Evolutionary conservation across 2,113 vertebrate genomes (phyloP).

Genomic region (Pluvialis apricaria): DNA sequence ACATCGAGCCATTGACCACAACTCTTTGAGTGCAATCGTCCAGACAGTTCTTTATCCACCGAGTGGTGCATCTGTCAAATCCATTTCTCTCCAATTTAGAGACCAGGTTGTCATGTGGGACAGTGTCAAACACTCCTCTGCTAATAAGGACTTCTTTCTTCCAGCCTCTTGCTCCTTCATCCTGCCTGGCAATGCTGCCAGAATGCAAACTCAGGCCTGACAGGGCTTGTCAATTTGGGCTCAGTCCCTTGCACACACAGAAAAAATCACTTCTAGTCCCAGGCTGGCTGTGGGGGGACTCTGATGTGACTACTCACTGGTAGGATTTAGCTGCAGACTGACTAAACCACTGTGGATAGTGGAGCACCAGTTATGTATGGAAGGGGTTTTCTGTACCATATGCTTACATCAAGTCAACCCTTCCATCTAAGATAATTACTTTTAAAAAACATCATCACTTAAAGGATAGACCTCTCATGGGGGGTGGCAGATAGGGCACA

Average conservation of each 20-base stretch:
- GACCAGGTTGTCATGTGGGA: no score
- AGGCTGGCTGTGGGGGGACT: fast-evolving
- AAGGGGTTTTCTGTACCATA: background rate
- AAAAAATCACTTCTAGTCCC: background rate
- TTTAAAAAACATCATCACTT: background rate
- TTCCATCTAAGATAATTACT: background rate
- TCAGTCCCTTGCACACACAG: background rate
- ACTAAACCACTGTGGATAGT: background rate
- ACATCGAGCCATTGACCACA: no score
- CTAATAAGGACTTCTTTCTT: background rate
- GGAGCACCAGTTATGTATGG: background rate
- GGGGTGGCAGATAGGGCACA: background rate
- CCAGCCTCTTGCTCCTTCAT: background rate
- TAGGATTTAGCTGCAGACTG: background rate
- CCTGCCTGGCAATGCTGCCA: background rate
- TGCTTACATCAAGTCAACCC: background rate
- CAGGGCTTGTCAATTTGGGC: background rate
- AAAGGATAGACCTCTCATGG: background rate
- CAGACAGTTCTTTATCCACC: no score
- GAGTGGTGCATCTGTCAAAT: no score
- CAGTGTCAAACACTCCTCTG: background rate
- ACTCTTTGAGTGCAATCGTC: no score
- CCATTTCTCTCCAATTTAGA: no score
- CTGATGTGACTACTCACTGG: background rate
- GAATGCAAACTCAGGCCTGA: background rate